Conservation (phyloP, 2,113 vertebrate genomes). For the Crotalus tigris region DNA sequence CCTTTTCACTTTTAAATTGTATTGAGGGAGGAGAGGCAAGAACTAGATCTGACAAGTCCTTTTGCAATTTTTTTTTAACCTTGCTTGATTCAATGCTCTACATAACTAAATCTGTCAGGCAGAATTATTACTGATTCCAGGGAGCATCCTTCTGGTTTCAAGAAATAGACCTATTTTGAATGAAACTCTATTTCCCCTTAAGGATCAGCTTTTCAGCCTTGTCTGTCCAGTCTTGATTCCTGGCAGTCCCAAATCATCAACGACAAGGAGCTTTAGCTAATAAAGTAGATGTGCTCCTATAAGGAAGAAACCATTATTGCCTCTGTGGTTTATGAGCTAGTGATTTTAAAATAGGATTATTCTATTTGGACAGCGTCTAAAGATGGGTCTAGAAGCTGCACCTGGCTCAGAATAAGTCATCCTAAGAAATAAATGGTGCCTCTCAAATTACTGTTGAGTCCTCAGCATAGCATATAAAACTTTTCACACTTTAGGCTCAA, state of each 20-base stretch:
- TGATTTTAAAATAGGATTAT: background rate
- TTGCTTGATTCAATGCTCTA: background rate
- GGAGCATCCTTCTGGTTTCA: background rate
- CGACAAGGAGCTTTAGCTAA: background rate
- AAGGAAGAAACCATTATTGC: background rate
- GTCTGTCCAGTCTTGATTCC: background rate
- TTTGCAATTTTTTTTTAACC: background rate
- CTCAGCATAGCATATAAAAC: background rate
- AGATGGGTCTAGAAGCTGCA: background rate
- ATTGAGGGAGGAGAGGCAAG: background rate
- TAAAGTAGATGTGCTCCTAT: background rate
- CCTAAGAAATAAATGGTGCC: background rate
- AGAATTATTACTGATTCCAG: background rate
- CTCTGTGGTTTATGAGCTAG: background rate
- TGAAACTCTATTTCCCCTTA: background rate
- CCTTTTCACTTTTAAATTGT: constrained; percentile 16
- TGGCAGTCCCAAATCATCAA: background rate
- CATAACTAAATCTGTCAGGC: constrained; percentile 18
- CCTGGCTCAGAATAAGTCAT: background rate
- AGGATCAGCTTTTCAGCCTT: background rate
- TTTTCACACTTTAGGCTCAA: background rate
- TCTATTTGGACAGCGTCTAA: background rate
- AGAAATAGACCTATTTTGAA: background rate
- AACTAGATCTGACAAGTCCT: constrained; percentile 14
- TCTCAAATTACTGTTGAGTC: background rate